Evolutionary conservation across 2,888 invertebrate genomes (phyloP), one percentile per base, ranked within the genome.

Genomic region (Acronicta psi): DNA sequence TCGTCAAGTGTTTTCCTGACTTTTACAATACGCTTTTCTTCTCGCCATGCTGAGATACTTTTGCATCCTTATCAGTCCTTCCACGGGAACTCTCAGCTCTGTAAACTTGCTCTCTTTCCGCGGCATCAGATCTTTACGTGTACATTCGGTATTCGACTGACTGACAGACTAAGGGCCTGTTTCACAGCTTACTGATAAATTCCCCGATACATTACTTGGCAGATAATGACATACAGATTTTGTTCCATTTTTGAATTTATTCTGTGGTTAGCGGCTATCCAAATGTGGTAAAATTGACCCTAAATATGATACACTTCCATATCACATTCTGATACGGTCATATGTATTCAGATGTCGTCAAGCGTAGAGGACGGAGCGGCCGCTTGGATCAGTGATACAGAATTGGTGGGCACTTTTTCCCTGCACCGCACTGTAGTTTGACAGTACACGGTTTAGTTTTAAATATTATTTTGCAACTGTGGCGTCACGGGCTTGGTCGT

Each of bases 301-400:
- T n/a, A n/a, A n/a, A n/a, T n/a, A n/a, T n/a, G n/a, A n/a, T n/a
- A 11, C 18, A 18, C 11, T 38, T 7, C 10, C 1, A 17, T 38
- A 18, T 16, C 1, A 18, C 13, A 10, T 16, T 61, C 31, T 64
- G 43, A 69, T 47, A 44, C 13, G 2, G 8, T 9, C 47, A 25
- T 49, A 49, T 23, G 23, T 64, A 36, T 78, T 49, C 91, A 91
- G 93, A 94, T 88, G 91, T 91, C 89, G 17, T 94, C 93, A 68
- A 92, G 92, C 88, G 79, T 91, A 65, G 93, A 93, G 82, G 91
- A 89, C 25, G 88, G 85, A 41, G 88, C 87, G 11, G 91, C 88
- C n/a, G 89, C 92, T 63, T 93, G 94, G 92, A 91, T 88, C 85
- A 93, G 92, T 86, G 94, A 93, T 83, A 92, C 93, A 53, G 93